A percentile compares a stretch with the other conserved stretches of the same genome.
phyloP scores from a whole-genome alignment of 1,140 invertebrate genomes.

The Piezodorus guildinii region DNA sequence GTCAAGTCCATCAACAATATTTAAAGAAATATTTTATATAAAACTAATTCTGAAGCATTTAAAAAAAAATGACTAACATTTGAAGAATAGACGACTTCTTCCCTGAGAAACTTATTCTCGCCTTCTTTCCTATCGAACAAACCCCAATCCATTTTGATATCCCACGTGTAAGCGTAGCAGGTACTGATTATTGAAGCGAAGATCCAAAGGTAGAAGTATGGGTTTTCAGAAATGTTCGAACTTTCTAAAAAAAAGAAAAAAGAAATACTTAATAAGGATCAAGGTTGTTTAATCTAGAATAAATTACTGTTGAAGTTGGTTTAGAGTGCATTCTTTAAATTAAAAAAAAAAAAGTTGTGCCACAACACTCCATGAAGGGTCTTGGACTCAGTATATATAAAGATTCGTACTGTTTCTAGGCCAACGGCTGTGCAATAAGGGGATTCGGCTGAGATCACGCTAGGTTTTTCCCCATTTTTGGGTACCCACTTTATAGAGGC shows the following conservation, averaged over 20 bases:
- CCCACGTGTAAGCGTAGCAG: constrained; percentile 73
- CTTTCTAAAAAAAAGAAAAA: constrained; percentile 31
- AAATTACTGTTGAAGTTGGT: no score
- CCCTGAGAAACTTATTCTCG: constrained; percentile 57
- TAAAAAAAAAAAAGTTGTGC: not conserved
- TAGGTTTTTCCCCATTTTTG: no score
- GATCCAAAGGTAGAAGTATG: constrained; percentile 60
- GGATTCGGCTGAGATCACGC: no score
- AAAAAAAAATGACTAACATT: constrained; percentile 36
- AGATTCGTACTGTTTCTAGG: no score
- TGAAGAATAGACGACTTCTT: constrained; percentile 54
- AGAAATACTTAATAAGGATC: no score
- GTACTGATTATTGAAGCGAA: constrained; percentile 57
- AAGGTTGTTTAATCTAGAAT: no score
- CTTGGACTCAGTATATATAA: no score
- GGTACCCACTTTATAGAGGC: no score
- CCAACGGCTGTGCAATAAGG: no score
- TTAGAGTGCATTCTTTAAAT: no score
- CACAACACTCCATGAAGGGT: no score
- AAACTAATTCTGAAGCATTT: constrained; percentile 14
- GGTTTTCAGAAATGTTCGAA: constrained; percentile 40
- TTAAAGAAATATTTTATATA: constrained; percentile 22
- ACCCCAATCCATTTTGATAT: constrained; percentile 90
- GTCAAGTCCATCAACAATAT: constrained; percentile 2
- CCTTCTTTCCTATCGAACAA: constrained; percentile 68